Evolutionary conservation across 2,797 vertebrate species (phyloP), one percentile per base, ranked within the genome.

Genomic region (Myripristis murdjan): DNA sequence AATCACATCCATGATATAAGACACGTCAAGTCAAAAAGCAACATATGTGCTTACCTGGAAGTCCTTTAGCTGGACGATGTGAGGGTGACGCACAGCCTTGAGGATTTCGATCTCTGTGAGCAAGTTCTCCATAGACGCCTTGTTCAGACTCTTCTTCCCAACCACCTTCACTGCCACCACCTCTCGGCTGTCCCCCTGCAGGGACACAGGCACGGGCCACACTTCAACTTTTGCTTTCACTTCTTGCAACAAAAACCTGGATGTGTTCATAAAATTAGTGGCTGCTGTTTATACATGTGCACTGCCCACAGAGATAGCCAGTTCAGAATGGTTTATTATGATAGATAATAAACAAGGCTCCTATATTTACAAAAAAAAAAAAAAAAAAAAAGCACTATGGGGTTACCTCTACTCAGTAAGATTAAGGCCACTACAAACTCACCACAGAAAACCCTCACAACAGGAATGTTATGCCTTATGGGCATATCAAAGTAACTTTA

Each of bases 101-200:
- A 99, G 94, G 79, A 99, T 99, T 89, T 98, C 96, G 0, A 99
- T 99, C 91, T 99, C 98, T 0, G 96, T 98, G 75, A 99, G 94
- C 62, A 99, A 94, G 89, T 99, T 99, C 86, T 99, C 97, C 87
- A 97, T 97, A 0, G 98, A 97, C 0, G 92, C 89, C 73, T 95
- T 97, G 93, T 99, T 99, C 23, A 99, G 93, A 47, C 92, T 97
- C 85, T 96, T 98, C 92, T 99, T 99, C 67, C 69, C 95, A 33
- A 99, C 96, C 0, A 98, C 98, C 87, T 99, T 99, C 81, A 99
- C 92, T 3, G 98, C 98, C 69, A 99, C 98, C 43, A 95, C 98
- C 64, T 99, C 97, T 0, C 98, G 93, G 16, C 80, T 95, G 83
- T 98, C 94, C 10, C 90, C 95, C 98, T 99, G 78, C 33, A 73